A percentile compares a stretch with the other conserved stretches of the same genome.
These are phyloP conservation scores for Apoderus coryli DNA, from an alignment of 2,888 invertebrate genomes.

Conservation along the genomic window DNA sequence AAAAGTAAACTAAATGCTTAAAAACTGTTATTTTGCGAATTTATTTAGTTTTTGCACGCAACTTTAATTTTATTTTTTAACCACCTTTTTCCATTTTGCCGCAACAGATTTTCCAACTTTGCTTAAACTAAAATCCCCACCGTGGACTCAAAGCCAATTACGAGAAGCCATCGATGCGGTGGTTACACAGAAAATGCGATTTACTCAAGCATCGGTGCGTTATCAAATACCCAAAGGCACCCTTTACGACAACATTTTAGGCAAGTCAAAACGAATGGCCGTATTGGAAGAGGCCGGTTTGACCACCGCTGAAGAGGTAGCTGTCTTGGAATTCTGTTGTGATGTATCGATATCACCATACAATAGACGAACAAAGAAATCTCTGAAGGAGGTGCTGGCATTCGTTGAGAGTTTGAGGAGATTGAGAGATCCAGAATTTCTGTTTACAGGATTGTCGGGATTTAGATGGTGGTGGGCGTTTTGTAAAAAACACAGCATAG, in stretches of 20 bases:
- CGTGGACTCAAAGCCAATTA: constrained; percentile 59
- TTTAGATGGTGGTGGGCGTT: constrained; percentile 76
- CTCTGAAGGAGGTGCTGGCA: constrained; percentile 43
- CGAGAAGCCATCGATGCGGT: constrained; percentile 64
- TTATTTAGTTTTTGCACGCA: too few species aligned
- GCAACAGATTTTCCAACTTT: constrained; percentile 43
- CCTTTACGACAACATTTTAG: constrained; percentile 61
- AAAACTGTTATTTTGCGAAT: too few species aligned
- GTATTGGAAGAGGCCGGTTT: constrained; percentile 56
- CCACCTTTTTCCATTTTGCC: neutral
- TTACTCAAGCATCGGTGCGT: constrained; percentile 57
- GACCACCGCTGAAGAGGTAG: constrained; percentile 43
- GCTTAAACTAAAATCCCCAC: constrained; percentile 58
- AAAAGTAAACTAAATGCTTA: too few species aligned
- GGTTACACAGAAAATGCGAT: constrained; percentile 59
- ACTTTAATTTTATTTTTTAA: too few species aligned
- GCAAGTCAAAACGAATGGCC: constrained; percentile 63
- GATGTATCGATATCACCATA: constrained; percentile 54
- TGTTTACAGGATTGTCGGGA: constrained; percentile 54
- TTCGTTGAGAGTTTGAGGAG: constrained; percentile 51
- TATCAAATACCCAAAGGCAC: constrained; percentile 66
- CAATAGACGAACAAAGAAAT: constrained; percentile 56
- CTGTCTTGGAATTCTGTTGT: constrained; percentile 58
- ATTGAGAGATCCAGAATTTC: constrained; percentile 46
- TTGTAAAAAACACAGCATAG: constrained; percentile 63